These are phyloP conservation scores for Eclectus roratus DNA, from an alignment of 2,113 vertebrate genomes.

Conservation along the genomic window DNA sequence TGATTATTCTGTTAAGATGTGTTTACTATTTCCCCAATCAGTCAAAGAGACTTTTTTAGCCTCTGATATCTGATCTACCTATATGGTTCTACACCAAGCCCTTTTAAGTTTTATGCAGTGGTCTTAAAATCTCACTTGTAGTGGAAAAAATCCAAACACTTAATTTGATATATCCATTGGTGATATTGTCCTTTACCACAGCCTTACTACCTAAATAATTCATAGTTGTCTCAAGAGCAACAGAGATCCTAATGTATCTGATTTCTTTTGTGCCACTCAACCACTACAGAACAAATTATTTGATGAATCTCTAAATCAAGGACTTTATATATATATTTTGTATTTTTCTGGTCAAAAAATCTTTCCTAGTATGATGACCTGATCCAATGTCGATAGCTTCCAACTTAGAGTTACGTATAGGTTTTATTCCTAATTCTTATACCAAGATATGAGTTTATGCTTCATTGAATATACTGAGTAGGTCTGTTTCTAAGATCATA, in stretches of 20 bases:
- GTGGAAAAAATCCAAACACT: rapidly evolving
- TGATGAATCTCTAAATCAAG: not conserved
- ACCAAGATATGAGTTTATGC: not conserved
- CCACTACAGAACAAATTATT: not conserved
- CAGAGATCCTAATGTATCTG: not conserved
- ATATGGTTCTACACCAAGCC: not conserved
- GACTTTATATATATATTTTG: not conserved
- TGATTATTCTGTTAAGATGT: not conserved
- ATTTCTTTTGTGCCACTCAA: not conserved
- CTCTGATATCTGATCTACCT: not conserved
- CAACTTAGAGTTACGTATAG: not conserved
- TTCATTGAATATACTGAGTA: not conserved
- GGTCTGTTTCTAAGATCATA: not conserved
- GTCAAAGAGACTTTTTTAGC: not conserved
- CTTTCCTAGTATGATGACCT: not conserved
- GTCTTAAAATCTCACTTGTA: not conserved
- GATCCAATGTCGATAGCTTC: not conserved
- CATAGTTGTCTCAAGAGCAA: not conserved
- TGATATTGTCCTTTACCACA: not conserved
- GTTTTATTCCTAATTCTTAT: not conserved
- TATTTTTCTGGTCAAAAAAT: not conserved
- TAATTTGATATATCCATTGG: not conserved
- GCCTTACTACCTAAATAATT: not conserved
- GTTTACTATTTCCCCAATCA: not conserved
- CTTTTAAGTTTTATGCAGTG: not conserved